Conservation (phyloP, 2,113 vertebrate genomes). For the Prinia subflava region DNA sequence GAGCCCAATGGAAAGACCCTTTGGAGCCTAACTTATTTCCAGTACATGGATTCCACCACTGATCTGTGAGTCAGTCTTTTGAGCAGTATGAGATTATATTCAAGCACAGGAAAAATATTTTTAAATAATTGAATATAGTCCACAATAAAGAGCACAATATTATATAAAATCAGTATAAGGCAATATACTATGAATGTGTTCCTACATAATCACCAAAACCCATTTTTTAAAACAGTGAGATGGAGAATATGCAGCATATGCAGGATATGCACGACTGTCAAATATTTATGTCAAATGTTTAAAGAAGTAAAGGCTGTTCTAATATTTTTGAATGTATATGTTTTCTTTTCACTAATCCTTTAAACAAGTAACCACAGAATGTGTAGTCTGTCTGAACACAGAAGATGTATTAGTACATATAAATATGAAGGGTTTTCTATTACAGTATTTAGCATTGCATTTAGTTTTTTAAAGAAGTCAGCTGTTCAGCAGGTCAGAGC, state of each 20-base stretch:
- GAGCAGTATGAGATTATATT: background rate
- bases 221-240: background rate
- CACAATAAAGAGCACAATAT: background rate
- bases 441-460: background rate
- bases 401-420: background rate
- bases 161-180: background rate
- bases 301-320: background rate
- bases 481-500: background rate
- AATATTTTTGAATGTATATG: background rate
- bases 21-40: background rate
- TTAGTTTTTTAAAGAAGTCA: background rate
- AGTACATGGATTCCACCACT: background rate
- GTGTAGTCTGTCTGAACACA: background rate
- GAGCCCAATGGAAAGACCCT: background rate
- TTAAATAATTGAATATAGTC: background rate
- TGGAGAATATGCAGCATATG: background rate
- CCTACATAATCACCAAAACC: background rate
- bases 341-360: conserved; percentile 1
- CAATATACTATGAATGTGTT: background rate
- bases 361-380: conserved; percentile 23
- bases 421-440: conserved; percentile 23
- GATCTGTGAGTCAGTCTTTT: background rate
- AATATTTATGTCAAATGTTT: conserved; percentile 7
- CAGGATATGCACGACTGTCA: background rate
- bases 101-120: background rate